Evolutionary conservation across 1,140 invertebrate genomes (phyloP), one percentile per base, ranked within the genome.

Genomic region (Leptinotarsa undecemlineata): DNA sequence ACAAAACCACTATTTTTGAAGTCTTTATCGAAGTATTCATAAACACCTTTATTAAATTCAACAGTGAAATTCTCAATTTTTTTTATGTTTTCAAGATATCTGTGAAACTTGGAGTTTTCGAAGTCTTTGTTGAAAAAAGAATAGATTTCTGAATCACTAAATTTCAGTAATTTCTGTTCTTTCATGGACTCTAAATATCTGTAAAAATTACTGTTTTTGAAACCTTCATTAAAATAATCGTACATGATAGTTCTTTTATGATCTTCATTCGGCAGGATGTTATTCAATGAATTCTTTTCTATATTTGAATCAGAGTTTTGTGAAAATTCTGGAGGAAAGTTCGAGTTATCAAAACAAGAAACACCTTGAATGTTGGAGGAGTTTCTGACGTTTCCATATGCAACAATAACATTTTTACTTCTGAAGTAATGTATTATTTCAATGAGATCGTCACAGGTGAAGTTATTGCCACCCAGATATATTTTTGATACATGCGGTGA

Each of bases 1-100:
- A 71, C 21, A 61, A 71, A 61, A 62, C 20, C 23, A 61, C 48
- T 71, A 42, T 61, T 61, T 20, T 33, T 71, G 15, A 71, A 71
- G 21, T 61, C 21, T 4, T 57, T 60, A 26, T 71, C 20, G 21
- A 71, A 71, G 13, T 60, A 71, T 13, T 61, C 17, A 23, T 71
- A 23, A 13, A 71, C n/a, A n/a, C 21, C 60, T 60, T 61, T 2
- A 47, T 71, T 71, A 47, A 68, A 48, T 11, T 68, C 67, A 33
- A 33, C 42, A 47, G 14, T 68, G 3, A 47, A 68, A 47, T 68
- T 71, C n/a, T 71, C 20, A n/a, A 19, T 11, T 42, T 57, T n/a
- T 26, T n/a, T 71, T 0, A 71, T 4, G 33, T 21, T 71, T 62
- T 71, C 70, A n/a, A 71, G 23, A 62, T 62, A 61, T 62, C 42